Evolutionary conservation across 2,113 vertebrate species (phyloP), one percentile per base, ranked within the genome.

Genomic region (Microcebus murinus): DNA sequence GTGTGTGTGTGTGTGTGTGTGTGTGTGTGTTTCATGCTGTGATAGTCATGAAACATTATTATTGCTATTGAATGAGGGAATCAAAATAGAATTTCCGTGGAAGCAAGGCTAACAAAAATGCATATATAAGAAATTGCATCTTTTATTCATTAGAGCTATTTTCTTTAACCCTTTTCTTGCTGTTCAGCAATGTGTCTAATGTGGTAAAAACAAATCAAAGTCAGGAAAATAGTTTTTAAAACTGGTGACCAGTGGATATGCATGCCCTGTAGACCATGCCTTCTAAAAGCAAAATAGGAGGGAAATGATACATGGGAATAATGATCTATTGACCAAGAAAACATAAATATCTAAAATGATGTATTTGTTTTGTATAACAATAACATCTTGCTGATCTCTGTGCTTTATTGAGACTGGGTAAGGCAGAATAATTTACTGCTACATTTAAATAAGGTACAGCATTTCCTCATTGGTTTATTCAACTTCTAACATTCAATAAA

Each of bases 81-180:
- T 80, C 83, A 59, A 93, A 92, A 92, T 82, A 77, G 67, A 96
- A 95, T 87, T 96, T 93, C 36, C 9, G 39, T 84, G 84, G 29
- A 55, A 65, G 90, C 80, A 48, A 23, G 65, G 63, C n/a, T 82
- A 94, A 20, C n/a, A 73, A 93, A 96, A 95, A 90, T 63, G 42
- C 57, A 74, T 82, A 63, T 6, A 45, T 55, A 87, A 91, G 61
- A 91, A 94, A 95, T 39, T 14, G 34, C 52, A 74, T 74, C 34
- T 92, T 93, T 84, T 71, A 95, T 76, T 90, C 6, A 8, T 84
- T 81, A 79, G 50, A 93, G 20, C 17, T 90, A 57, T 92, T 97
- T 96, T 94, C 48, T 80, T 92, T 76, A 90, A 91, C 14, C 4
- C 39, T 17, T 94, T 86, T 81, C 70, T 93, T 82, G 45, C 80